Evolutionary conservation across 2,888 invertebrate genomes (phyloP).

Genomic region (Julus scandinavius): DNA sequence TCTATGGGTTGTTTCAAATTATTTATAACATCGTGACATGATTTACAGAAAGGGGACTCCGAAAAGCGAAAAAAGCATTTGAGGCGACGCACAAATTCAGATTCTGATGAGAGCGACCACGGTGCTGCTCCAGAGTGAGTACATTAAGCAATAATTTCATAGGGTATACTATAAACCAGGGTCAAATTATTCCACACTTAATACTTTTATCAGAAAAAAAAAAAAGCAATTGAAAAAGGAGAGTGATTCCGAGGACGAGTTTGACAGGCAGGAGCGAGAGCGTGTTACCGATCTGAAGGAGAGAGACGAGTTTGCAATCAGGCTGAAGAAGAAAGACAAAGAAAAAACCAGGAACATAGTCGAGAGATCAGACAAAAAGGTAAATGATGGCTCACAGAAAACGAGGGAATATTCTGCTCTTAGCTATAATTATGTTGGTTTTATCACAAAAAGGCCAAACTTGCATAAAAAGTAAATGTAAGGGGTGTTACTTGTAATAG

Average conservation of each 20-base stretch:
- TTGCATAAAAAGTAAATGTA: not conserved
- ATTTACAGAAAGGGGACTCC: not conserved
- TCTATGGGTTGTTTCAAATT: not conserved
- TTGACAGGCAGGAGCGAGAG: slow-evolving; percentile 74
- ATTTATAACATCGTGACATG: not conserved
- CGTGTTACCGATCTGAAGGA: slow-evolving; percentile 87
- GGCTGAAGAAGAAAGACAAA: slow-evolving; percentile 90
- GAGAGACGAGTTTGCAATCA: slow-evolving; percentile 91
- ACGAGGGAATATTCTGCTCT: no score
- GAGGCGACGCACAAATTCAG: slow-evolving; percentile 57
- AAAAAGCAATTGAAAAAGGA: not conserved
- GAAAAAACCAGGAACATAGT: slow-evolving; percentile 83
- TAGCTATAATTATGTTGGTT: no score
- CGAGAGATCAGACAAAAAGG: slow-evolving; percentile 68
- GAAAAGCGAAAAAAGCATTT: slow-evolving; percentile 38
- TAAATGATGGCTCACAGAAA: slow-evolving; percentile 57
- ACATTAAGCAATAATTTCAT: not conserved
- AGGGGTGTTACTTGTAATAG: not conserved
- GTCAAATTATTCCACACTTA: not conserved
- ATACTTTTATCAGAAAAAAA: not conserved
- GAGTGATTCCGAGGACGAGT: slow-evolving; percentile 72
- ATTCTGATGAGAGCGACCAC: slow-evolving; percentile 53
- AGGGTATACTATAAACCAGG: not conserved
- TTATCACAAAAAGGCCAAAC: not conserved
- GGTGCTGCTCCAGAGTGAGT: not conserved